phyloP scores from a whole-genome alignment of 1,140 invertebrate genomes.

The Macrobrachium rosenbergii region DNA sequence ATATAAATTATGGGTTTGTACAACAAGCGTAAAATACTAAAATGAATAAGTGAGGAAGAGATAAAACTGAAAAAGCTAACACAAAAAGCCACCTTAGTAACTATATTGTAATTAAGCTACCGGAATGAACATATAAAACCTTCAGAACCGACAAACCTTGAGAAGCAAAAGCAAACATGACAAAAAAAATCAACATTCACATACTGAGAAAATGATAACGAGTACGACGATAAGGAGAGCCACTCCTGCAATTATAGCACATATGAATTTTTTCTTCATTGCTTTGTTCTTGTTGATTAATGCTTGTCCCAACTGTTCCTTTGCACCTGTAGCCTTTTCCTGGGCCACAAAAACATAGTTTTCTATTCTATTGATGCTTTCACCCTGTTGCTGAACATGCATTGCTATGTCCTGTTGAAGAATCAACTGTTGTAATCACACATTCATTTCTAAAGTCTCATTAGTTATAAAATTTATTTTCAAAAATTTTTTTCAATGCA shows the following conservation, averaged over 20 bases:
- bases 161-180: not conserved
- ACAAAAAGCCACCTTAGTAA: too few species aligned
- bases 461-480: too few species aligned
- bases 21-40: too few species aligned
- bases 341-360: constrained; percentile 43
- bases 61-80: too few species aligned
- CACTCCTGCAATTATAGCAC: constrained; percentile 17
- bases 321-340: constrained; percentile 27
- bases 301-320: constrained; percentile 24
- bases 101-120: too few species aligned
- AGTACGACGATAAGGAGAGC: constrained; percentile 33
- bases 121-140: too few species aligned
- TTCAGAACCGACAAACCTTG: too few species aligned
- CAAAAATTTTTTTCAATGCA: too few species aligned
- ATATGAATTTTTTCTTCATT: constrained; percentile 50
- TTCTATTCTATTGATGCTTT: constrained; percentile 38
- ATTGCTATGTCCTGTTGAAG: constrained; percentile 24
- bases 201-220: constrained; percentile 51
- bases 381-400: constrained; percentile 37
- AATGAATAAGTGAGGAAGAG: too few species aligned
- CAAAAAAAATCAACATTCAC: constrained; percentile 39
- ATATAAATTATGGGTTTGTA: too few species aligned
- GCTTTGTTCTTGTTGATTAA: constrained; percentile 26
- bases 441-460: too few species aligned
- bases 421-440: not conserved